These are phyloP conservation scores for Drosophila gaucha DNA, from an alignment of 2,888 invertebrate species.

Conservation along the genomic window DNA sequence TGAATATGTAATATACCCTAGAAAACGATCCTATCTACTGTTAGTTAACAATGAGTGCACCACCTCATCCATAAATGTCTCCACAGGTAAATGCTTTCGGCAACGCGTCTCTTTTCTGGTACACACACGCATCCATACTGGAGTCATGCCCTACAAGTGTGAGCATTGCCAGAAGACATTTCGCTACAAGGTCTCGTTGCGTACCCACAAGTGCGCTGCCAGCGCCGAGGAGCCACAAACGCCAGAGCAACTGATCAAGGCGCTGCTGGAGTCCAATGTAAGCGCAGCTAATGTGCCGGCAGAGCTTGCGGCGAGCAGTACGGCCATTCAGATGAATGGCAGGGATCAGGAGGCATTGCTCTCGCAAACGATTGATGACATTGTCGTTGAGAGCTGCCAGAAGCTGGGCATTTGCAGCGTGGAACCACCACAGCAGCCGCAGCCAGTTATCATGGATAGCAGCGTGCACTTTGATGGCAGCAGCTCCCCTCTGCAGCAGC, in stretches of 20 bases:
- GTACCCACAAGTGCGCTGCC: conserved; percentile 91
- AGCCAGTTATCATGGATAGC: conserved; percentile 83
- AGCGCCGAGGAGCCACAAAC: conserved; percentile 52
- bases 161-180: conserved; percentile 92
- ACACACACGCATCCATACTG: conserved; percentile 92
- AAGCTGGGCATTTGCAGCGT: conserved; percentile 82
- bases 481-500: conserved; percentile 88
- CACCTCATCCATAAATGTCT: not conserved
- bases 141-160: conserved; percentile 94
- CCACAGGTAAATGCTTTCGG: conserved; percentile 92
- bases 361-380: conserved; percentile 83
- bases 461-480: conserved; percentile 80
- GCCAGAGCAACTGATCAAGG: conserved; percentile 79
- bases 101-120: conserved; percentile 94
- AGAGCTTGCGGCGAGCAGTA: conserved; percentile 85
- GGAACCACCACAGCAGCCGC: conserved; percentile 29
- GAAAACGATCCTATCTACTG: too few relatives aligned
- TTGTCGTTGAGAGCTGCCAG: conserved; percentile 84
- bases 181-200: conserved; percentile 93
- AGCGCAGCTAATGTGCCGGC: conserved; percentile 44
- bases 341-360: conserved; percentile 76
- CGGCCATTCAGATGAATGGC: conserved; percentile 38
- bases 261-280: conserved; percentile 70
- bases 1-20: too few relatives aligned
- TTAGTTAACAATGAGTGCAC: not conserved